Percentiles rank a stretch among this genome's conserved stretches.
These are phyloP conservation scores for Hypselothyrea guttata DNA, from an alignment of 2,888 invertebrate species.

Conservation along the genomic window DNA sequence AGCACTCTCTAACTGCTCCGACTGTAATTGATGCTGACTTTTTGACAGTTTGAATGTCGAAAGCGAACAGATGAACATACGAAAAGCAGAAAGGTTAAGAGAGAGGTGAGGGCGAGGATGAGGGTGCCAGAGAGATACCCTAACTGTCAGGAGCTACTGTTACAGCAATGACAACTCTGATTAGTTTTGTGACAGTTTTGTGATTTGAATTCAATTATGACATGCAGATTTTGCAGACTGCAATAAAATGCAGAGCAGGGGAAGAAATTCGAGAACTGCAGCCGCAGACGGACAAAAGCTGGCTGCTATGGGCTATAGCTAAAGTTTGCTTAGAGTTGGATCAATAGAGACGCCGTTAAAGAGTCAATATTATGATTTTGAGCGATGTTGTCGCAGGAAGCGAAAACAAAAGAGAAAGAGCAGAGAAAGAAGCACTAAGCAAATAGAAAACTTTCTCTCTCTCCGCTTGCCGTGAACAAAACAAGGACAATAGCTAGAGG, in stretches of 20 bases:
- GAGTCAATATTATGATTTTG: slow-evolving; percentile 72
- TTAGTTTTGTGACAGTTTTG: slow-evolving; percentile 75
- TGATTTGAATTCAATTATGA: slow-evolving; percentile 79
- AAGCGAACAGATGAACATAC: slow-evolving; percentile 55
- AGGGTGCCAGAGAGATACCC: not conserved
- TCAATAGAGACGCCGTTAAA: slow-evolving; percentile 66
- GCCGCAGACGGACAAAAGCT: slow-evolving; percentile 32
- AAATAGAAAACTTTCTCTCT: slow-evolving; percentile 67
- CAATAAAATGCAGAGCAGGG: too few relatives aligned
- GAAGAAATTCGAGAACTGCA: slow-evolving; percentile 21
- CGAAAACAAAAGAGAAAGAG: slow-evolving; percentile 48
- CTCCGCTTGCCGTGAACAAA: too few relatives aligned
- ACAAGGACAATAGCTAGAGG: slow-evolving; percentile 35
- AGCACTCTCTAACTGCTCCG: slow-evolving; percentile 33
- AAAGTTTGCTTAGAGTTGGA: slow-evolving; percentile 33
- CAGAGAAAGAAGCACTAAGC: slow-evolving; percentile 39
- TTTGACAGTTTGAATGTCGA: slow-evolving; percentile 80
- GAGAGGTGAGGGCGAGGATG: not conserved
- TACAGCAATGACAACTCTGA: slow-evolving; percentile 69
- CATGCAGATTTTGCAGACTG: slow-evolving; percentile 42
- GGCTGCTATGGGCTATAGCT: slow-evolving; percentile 16
- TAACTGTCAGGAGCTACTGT: slow-evolving; percentile 29
- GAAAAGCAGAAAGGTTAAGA: not conserved
- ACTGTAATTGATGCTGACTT: slow-evolving; percentile 81
- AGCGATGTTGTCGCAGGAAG: slow-evolving; percentile 23